Conservation (phyloP, 2,888 invertebrate species). For the Sinohyriopsis cumingii region DNA sequence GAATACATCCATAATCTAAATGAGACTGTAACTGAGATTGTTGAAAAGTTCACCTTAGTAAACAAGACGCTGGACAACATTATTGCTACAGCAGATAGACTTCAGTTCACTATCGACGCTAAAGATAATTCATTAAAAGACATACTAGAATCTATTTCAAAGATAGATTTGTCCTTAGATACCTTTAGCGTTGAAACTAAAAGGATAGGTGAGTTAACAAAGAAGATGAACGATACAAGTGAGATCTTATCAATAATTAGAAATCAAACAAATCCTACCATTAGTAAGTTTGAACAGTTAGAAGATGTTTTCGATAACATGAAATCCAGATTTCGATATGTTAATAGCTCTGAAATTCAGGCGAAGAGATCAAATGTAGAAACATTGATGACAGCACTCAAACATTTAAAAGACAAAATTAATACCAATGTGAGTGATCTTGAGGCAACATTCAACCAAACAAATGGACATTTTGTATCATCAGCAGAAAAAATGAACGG, state of each 20-base stretch:
- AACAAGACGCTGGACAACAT: constrained; percentile 22
- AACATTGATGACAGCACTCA: neutral
- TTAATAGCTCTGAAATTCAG: neutral
- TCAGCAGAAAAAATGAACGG: no score
- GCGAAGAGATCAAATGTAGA: neutral
- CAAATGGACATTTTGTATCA: no score
- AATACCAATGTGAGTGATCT: neutral
- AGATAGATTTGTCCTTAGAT: constrained; percentile 6
- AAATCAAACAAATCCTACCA: neutral
- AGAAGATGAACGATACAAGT: neutral
- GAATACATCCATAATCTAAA: constrained; percentile 1
- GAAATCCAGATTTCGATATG: constrained; percentile 4
- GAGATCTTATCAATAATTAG: neutral
- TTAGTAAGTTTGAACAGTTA: neutral
- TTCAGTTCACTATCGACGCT: neutral
- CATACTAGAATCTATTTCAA: constrained; percentile 18
- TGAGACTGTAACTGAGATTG: constrained; percentile 14
- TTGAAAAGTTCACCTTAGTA: constrained; percentile 21
- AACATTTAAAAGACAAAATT: constrained; percentile 2
- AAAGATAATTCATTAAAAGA: constrained; percentile 5
- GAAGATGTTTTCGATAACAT: constrained; percentile 1
- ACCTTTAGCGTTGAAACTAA: neutral
- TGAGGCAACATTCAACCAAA: no score
- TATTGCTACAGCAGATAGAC: constrained; percentile 16
- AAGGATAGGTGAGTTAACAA: neutral